Evolutionary conservation across 2,113 vertebrate genomes (phyloP), one percentile per base, ranked within the genome.

Genomic region (Pimephales promelas): DNA sequence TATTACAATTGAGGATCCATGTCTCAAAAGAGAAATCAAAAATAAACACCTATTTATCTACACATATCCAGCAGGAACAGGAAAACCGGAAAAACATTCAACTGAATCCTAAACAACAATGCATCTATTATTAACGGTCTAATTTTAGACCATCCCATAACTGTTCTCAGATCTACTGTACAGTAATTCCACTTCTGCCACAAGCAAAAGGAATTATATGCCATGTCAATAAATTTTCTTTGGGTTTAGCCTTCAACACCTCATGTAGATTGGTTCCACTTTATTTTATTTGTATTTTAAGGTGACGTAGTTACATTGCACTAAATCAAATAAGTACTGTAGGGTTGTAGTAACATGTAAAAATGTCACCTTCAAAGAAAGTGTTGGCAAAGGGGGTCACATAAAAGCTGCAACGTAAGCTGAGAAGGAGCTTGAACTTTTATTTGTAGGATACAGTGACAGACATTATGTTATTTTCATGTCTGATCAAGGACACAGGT

Each of bases 401-500:
- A 45, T 10, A 71, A 26, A 43, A 83, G 36, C 45, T 54, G 10
- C 73, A 34, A 31, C 64, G 11, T 77, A 70, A 76, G 61, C 9
- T 49, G 11, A 61, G 73, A 2, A 13, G 4, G n/a, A 62, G 36
- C 2, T 43, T 22, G 40, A 79, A 62, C 76, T 45, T 16, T 49
- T 45, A 4, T 49, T 49, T 49, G 43, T 43, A 24, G 57, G 36
- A 49, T 1, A n/a, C 26, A 80, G 24, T 54, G 73, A 22, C 9
- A 52, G 43, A 54, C 61, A 64, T 26, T 80, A 71, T 85, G 68
- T 26, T 49, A 40, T 47, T 40, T 62, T 52, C 56, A 75, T 80
- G n/a, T 74, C 80, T 83, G 24, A 85, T 71, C 56, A 86, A 89
- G 62, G 72, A 79, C 86, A 86, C 87, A 61, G 45, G 73, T 71